Evolutionary conservation across 2,797 vertebrate species (phyloP), one percentile per base, ranked within the genome.

Genomic region (Graptemys geographica): DNA sequence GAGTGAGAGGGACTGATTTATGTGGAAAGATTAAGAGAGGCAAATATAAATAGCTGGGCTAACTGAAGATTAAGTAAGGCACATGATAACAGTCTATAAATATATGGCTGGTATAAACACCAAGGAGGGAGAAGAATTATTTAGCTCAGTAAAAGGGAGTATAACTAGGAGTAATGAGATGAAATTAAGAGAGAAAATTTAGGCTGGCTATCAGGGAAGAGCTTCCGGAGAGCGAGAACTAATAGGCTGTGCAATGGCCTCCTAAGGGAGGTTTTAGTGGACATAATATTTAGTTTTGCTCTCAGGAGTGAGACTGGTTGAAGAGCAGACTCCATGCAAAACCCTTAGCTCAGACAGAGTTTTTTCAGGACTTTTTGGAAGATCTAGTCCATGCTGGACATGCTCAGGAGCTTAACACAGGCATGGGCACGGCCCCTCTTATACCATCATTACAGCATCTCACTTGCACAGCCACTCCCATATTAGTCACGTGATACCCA

Each of bases 1-100:
- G 87, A 21, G 90, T 6, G 23, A n/a, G 4, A 79, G 6, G n/a
- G 11, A 76, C 18, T 81, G 27, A 90, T 95, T 86, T 89, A 78
- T 18, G 91, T 3, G 33, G 49, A 83, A 95, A 90, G 51, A 90
- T 56, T 88, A 86, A 57, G 44, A 92, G 23, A 90, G 11, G 91
- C 33, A 16, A 69, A 59, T 53, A 79, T 44, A 93, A 89, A 79
- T 62, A 72, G 65, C 16, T 80, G n/a, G 6, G 15, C 85, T 89
- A 84, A 82, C n/a, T 90, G 25, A 94, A 87, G 56, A 79, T 79
- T 41, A 87, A 33, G 3, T 6, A 7, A 41, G 8, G 19, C 5
- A 44, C 21, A 11, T 2, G 3, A 91, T 87, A 65, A 86, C 16
- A 1, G 16, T 82, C 83, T 86, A 87, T 47, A 87, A 90, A 41